Evolutionary conservation across 1,140 invertebrate genomes (phyloP), one percentile per base, ranked within the genome.

Genomic region (Lanistes nyassanus): DNA sequence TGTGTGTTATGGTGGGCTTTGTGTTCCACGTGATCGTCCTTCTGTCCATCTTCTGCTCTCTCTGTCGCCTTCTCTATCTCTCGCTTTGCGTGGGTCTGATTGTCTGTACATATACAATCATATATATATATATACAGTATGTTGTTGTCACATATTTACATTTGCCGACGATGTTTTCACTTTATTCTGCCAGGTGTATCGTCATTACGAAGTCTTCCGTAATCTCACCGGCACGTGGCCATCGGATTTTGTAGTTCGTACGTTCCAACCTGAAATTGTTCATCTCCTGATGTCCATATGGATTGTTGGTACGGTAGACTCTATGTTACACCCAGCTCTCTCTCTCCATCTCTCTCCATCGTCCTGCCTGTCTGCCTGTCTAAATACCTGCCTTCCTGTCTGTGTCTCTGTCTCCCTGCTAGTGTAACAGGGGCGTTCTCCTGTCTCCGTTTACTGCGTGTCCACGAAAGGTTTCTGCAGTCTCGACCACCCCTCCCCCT

Each of bases 211-310:
- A 34, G 34, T 69, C 21, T 68, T 74, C n/a, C 53, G 71, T 16
- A 78, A 74, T 64, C 23, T 34, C 16, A 71, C 76, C 1, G 55
- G 68, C 2, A 21, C 4, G 2, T 78, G 58, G n/a, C 83, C 83
- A 0, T 31, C 71, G 6, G 79, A 85, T 72, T 86, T 84, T 72
- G 81, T 82, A 9, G 58, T 86, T 7, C 77, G 84, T 2, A 80
- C 82, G 36, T 82, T 76, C 64, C 75, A 79, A 53, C 83, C 84
- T 21, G 83, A 84, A 77, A 71, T 79, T 26, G 82, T 86, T 65
- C 82, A 86, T 47, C 47, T 86, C 5, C 62, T 85, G 21, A 65
- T 86, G 29, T 74, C 81, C 11, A 62, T 85, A 9, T 86, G 85
- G 85, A 86, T 86, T 2, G 76, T 84, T 47, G 85, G 85, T 86